Base-by-base conservation (phyloP, 2,113 vertebrate species). In the Oenanthe oenanthe region DNA sequence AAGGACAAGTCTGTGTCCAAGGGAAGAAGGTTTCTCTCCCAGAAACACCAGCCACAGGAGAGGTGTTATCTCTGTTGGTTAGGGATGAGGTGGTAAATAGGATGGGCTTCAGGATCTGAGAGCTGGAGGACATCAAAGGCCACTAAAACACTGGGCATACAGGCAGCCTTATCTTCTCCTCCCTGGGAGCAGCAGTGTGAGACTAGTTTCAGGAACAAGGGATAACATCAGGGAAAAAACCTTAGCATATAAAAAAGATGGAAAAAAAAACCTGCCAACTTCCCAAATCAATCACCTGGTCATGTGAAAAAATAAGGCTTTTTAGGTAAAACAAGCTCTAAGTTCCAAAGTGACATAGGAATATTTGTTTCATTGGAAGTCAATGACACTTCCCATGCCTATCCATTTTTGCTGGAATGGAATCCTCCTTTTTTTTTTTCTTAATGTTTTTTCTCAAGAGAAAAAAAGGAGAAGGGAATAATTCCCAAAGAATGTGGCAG, bases 251-350 rank as follows among this genome's bases (percentile, higher is more conserved):
- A 26, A 58, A 65, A 79, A 43, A 24, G 15, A 8, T 10, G 19
- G 17, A 2, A 7, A 4, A 22, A 1, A 0, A 0, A 14, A 42
- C 8, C 13, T 9, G 21, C 32, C 12, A 13, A 4, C 22, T 65
- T 61, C 36, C 36, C 26, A 38, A 53, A 45, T 26, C 16, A 20
- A 2, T 83, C n/a, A 20, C 17, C 32, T 62, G 16, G 17, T 73
- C 28, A 4, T 1, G 2, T 3, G 4, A 31, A 40, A 74, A 47
- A 56, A 16, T 26, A 10, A 36, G 25, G 29, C 9, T 20, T 77
- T 81, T 51, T 75, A 13, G 43, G 66, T 67, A 53, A 63, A 96
- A 36, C 38, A 66, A 74, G 29, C 31, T 76, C 2, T 54, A 13
- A 74, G 19, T 53, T 66, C 3, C 38, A 8, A 32, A 68, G 19